Evolutionary conservation across 1,140 invertebrate species (phyloP), one percentile per base, ranked within the genome.

Genomic region (Bombus difficillimus): DNA sequence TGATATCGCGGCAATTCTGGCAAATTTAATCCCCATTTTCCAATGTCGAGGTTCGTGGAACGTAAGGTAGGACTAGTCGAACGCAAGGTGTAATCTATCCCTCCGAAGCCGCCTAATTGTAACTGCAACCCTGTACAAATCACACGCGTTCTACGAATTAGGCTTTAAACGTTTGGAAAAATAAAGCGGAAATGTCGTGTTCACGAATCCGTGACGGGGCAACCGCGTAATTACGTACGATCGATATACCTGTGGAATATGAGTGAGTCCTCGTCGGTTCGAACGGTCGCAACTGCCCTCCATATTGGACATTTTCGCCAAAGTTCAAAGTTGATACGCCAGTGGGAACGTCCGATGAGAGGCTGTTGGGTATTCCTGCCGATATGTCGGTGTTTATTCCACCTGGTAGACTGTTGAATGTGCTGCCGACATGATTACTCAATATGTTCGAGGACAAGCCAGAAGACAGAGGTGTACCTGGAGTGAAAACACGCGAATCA

Each of bases 1-100:
- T 92, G 88, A 10, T 85, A 71, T 87, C 88, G 91, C 39, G 89
- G 81, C 85, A 90, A 87, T 90, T 93, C 92, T 69, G 91, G 87
- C 32, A 90, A 69, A 92, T 81, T 90, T 89, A 93, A 90, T 83
- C 91, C 92, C 89, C 91, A 83, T 92, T 93, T 92, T 84, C 86
- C 89, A 53, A 91, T 86, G 28, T 83, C 92, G 28, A 92, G 86
- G 78, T 89, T 88, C 71, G 86, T 71, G 41, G 89, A 85, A 79
- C 88, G 92, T 73, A 85, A 75, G 37, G 80, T 85, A 47, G 91
- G 92, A 93, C 92, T 93, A 90, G 89, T 91, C 39, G 89, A 47
- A 81, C 89, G 89, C 77, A 87, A 82, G 53, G 91, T 76, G 88
- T 93, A 94, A 92, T 94, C 92, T 89, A 94, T 92, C 81, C 92